phyloP scores from a whole-genome alignment of 2,113 vertebrate species.

The Elephas maximus region DNA sequence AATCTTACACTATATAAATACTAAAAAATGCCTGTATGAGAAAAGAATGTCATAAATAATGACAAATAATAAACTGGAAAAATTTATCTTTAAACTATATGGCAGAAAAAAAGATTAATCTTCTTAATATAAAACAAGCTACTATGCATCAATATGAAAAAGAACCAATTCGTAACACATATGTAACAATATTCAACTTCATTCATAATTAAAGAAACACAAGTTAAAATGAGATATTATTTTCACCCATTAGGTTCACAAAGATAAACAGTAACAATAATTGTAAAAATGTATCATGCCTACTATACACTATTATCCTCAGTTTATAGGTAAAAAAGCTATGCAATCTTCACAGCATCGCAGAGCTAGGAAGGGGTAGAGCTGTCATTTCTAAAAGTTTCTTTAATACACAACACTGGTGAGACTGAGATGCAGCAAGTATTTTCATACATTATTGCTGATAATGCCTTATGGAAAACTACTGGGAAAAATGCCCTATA shows the following conservation, averaged over 20 bases:
- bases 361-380: neutral
- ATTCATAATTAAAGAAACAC: constrained; percentile 32
- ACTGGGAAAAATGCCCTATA: neutral
- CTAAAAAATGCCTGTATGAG: neutral
- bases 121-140: constrained; percentile 50
- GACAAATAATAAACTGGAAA: constrained; percentile 11
- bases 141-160: neutral
- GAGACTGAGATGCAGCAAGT: neutral
- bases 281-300: neutral
- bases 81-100: neutral
- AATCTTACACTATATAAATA: neutral
- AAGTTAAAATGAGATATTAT: constrained; percentile 29
- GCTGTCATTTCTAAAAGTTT: neutral
- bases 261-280: neutral
- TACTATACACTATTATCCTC: neutral
- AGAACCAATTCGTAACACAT: neutral
- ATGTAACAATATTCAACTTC: constrained; percentile 2
- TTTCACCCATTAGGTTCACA: constrained; percentile 26
- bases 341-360: neutral
- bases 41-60: constrained; percentile 22
- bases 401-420: neutral
- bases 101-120: neutral
- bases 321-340: constrained; percentile 44
- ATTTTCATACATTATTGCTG: neutral
- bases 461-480: neutral